These are phyloP conservation scores for Cebidichthys violaceus DNA, from an alignment of 2,113 vertebrate genomes.

Conservation along the genomic window DNA sequence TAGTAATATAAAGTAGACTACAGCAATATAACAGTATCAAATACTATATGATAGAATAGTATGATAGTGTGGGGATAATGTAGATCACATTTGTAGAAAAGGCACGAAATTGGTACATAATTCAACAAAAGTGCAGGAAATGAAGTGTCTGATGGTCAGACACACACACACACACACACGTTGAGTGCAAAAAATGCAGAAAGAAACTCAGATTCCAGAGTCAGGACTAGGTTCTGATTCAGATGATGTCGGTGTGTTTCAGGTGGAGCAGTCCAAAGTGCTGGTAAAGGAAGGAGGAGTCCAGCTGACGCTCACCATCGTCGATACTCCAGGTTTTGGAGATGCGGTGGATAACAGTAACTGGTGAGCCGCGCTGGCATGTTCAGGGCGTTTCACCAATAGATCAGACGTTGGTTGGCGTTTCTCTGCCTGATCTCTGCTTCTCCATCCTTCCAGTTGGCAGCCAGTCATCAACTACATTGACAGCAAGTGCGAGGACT, in stretches of 20 bases:
- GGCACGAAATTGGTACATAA: too few species aligned
- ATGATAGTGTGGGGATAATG: too few species aligned
- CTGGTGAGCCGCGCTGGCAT: slow-evolving; percentile 73
- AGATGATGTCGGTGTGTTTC: slow-evolving; percentile 36
- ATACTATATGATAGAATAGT: too few species aligned
- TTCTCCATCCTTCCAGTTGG: slow-evolving; percentile 72
- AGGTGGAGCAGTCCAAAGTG: slow-evolving; percentile 88
- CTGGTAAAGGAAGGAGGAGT: slow-evolving; percentile 87
- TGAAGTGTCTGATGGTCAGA: too few species aligned
- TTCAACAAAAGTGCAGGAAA: too few species aligned
- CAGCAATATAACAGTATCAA: too few species aligned
- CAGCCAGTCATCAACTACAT: slow-evolving; percentile 85
- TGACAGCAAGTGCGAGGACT: slow-evolving; percentile 85
- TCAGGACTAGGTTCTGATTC: background rate
- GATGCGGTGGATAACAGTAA: slow-evolving; percentile 88
- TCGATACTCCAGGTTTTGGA: slow-evolving; percentile 86
- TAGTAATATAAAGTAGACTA: too few species aligned
- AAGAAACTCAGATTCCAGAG: background rate
- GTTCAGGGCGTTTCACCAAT: background rate
- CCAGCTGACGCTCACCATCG: slow-evolving; percentile 86
- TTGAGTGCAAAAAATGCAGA: background rate
- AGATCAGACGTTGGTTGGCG: background rate
- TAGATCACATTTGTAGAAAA: too few species aligned
- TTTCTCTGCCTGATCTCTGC: background rate
- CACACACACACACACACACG: too few species aligned